A percentile compares a stretch with the other conserved stretches of the same genome.
phyloP scores from a whole-genome alignment of 2,113 vertebrate species.

The Aix galericulata region DNA sequence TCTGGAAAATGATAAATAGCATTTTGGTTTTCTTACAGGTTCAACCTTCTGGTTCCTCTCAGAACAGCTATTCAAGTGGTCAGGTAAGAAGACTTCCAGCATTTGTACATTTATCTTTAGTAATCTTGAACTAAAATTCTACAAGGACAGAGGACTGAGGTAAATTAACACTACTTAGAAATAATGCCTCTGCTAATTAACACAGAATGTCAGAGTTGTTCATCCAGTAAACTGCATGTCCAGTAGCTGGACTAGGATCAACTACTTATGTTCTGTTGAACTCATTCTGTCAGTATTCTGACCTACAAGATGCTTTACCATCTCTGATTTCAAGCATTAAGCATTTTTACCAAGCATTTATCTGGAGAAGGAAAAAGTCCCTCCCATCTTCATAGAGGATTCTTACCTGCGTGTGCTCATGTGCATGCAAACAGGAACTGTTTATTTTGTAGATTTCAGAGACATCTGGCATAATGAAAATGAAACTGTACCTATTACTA shows the following conservation, averaged over 20 bases:
- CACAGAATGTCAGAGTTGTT: neutral
- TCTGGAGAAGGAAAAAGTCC: neutral
- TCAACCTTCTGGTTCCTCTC: conserved; percentile 25
- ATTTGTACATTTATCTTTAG: neutral
- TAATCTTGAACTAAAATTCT: neutral
- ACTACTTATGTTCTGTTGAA: neutral
- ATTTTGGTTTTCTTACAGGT: conserved; percentile 1
- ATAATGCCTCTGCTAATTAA: neutral
- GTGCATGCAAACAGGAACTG: neutral
- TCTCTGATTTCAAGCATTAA: neutral
- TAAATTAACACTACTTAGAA: neutral
- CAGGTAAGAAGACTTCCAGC: conserved; percentile 8
- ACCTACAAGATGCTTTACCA: neutral
- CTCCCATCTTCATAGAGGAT: neutral
- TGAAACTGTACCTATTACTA: neutral
- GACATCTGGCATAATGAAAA: neutral
- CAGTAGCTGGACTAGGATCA: neutral
- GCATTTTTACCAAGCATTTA: neutral
- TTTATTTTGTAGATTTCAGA: neutral
- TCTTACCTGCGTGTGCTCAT: neutral
- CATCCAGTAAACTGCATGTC: neutral
- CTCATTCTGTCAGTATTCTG: neutral
- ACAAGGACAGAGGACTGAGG: neutral
- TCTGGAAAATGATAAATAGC: neutral
- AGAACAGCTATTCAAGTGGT: neutral